phyloP scores from a whole-genome alignment of 92 coral and sea anemone species.

The Muricea muricata region DNA sequence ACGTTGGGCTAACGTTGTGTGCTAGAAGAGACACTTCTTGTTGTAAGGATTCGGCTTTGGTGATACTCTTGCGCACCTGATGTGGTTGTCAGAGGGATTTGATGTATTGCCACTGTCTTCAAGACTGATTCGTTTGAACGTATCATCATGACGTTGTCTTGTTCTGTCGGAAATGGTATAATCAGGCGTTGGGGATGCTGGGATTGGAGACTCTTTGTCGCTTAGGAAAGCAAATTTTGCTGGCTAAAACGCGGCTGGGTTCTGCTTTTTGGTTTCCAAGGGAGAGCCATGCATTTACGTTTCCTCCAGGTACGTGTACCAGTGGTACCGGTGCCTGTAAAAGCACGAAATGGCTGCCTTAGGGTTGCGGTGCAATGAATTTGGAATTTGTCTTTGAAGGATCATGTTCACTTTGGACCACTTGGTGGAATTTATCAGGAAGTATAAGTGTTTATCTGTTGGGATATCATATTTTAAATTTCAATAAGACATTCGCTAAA shows the following conservation, averaged over 20 bases:
- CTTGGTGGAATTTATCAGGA: constrained; percentile 24
- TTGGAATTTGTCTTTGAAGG: constrained; percentile 23
- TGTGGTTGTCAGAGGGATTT: constrained; percentile 57
- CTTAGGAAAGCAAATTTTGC: constrained; percentile 26
- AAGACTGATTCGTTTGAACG: constrained; percentile 62
- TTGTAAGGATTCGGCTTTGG: constrained; percentile 29
- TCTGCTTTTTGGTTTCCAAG: constrained; percentile 55
- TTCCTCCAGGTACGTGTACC: background rate
- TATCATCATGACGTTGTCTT: constrained; percentile 17
- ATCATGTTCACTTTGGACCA: constrained; percentile 28
- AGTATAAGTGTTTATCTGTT: constrained; percentile 31
- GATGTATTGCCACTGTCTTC: constrained; percentile 60
- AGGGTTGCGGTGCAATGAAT: background rate
- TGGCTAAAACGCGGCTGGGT: constrained; percentile 29
- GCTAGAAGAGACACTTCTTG: constrained; percentile 36
- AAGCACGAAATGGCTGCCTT: constrained; percentile 31
- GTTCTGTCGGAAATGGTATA: constrained; percentile 41
- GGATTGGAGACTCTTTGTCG: constrained; percentile 39
- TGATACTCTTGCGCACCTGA: constrained; percentile 58
- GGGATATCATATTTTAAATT: constrained; percentile 45
- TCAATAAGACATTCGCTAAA: constrained; percentile 48
- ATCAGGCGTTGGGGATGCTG: constrained; percentile 56
- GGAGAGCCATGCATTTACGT: constrained; percentile 28
- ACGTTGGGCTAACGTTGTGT: no score
- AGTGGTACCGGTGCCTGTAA: background rate